Evolutionary conservation across 2,888 invertebrate genomes (phyloP).

Genomic region (Ormia ochracea): DNA sequence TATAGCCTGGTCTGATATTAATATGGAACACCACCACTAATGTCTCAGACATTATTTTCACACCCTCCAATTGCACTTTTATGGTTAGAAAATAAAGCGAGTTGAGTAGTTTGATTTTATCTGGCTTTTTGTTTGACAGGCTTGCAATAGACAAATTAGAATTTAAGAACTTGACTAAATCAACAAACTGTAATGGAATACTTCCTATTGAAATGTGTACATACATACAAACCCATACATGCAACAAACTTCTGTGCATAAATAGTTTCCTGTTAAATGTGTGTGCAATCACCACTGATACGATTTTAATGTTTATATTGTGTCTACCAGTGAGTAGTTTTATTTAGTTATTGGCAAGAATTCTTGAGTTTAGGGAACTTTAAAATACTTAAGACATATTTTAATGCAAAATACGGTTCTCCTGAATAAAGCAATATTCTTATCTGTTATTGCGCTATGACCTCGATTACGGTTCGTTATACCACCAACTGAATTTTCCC

Average conservation of each 20-base stretch:
- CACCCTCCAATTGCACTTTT: slow-evolving; percentile 46
- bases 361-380: too few relatives aligned
- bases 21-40: neutral
- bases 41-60: slow-evolving; percentile 24
- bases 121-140: slow-evolving; percentile 23
- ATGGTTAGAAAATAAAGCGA: slow-evolving; percentile 12
- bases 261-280: neutral
- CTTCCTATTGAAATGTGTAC: neutral
- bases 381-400: too few relatives aligned
- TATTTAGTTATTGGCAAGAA: too few relatives aligned
- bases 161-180: slow-evolving; percentile 12
- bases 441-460: too few relatives aligned
- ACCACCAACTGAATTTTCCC: too few relatives aligned
- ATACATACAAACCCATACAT: neutral
- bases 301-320: too few relatives aligned
- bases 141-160: slow-evolving; percentile 47
- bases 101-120: slow-evolving; percentile 23
- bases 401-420: too few relatives aligned
- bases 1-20: neutral
- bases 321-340: too few relatives aligned
- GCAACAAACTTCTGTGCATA: neutral
- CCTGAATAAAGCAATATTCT: too few relatives aligned
- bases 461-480: too few relatives aligned
- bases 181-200: slow-evolving; percentile 18
- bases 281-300: neutral